Evolutionary conservation across 1,140 invertebrate genomes (phyloP).

Genomic region (Rhyzopertha dominica): DNA sequence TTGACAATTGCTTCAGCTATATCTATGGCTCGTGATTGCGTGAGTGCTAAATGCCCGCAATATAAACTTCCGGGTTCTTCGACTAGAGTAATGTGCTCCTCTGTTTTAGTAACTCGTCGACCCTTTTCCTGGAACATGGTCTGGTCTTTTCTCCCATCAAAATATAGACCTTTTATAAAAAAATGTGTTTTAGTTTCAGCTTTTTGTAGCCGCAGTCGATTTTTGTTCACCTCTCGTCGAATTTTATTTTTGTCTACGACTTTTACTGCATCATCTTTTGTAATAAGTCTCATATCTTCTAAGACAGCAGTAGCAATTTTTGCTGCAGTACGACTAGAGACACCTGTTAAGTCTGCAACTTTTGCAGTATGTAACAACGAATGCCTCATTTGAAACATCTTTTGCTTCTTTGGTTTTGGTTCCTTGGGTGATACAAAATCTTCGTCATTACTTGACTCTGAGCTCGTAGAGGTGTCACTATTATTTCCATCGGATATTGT

Average conservation of each 20-base stretch:
- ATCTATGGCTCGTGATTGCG: not conserved
- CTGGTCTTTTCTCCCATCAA: slow-evolving; percentile 9
- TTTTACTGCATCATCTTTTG: not conserved
- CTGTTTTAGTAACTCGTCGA: not conserved
- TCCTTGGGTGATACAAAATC: no score
- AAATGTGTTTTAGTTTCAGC: not conserved
- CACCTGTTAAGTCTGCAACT: slow-evolving; percentile 8
- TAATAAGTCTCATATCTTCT: slow-evolving; percentile 11
- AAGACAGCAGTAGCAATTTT: slow-evolving; percentile 11
- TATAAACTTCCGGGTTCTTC: slow-evolving; percentile 1
- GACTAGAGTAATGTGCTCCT: slow-evolving; percentile 5
- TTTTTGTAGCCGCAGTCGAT: not conserved
- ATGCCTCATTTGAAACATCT: not conserved
- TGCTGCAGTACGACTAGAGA: slow-evolving; percentile 17
- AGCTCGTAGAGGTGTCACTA: no score
- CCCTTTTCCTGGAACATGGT: not conserved
- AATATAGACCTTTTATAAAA: slow-evolving; percentile 1
- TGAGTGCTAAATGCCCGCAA: not conserved
- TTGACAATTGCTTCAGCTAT: slow-evolving; percentile 10
- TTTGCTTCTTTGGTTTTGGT: no score
- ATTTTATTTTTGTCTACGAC: slow-evolving; percentile 3
- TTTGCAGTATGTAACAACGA: not conserved
- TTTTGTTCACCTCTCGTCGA: not conserved
- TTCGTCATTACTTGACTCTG: no score
- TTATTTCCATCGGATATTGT: no score